Evolutionary conservation across 2,888 invertebrate genomes (phyloP).

Genomic region (Strigamia transsilvanica): DNA sequence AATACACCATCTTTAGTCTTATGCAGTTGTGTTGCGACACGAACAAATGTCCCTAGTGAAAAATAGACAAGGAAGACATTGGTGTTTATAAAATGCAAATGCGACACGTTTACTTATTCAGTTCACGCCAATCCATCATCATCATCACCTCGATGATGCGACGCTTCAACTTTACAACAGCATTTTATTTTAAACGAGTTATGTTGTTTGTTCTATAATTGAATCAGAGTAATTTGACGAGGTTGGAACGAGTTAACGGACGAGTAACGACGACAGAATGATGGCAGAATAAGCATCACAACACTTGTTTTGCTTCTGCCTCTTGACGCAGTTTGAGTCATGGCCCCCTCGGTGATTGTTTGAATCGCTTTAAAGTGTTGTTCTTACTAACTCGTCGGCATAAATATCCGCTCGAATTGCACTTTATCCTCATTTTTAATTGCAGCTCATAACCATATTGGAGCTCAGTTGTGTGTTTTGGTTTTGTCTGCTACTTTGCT

Average conservation of each 20-base stretch:
- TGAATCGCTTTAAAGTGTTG: constrained; percentile 3
- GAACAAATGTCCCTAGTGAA: background rate
- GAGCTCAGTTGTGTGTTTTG: constrained; percentile 9
- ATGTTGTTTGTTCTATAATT: constrained; percentile 19
- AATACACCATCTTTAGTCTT: background rate
- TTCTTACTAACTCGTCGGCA: background rate
- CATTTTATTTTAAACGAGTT: constrained; percentile 2
- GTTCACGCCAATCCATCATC: background rate
- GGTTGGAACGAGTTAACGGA: background rate
- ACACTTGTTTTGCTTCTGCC: background rate
- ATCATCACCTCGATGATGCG: background rate
- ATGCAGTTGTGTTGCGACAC: background rate
- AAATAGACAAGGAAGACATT: background rate
- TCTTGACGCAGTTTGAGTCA: background rate
- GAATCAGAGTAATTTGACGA: constrained; percentile 22
- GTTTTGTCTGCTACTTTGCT: constrained; percentile 14
- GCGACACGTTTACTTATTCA: background rate
- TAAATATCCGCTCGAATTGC: constrained; percentile 31
- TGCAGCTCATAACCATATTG: constrained; percentile 22
- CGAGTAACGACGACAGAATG: constrained; percentile 35
- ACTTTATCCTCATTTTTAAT: constrained; percentile 29
- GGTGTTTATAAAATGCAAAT: background rate
- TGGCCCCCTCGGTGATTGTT: background rate
- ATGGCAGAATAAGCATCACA: background rate
- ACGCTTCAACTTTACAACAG: background rate